Evolutionary conservation across 2,113 vertebrate genomes (phyloP), one percentile per base, ranked within the genome.

Genomic region (Zosterops lateralis): DNA sequence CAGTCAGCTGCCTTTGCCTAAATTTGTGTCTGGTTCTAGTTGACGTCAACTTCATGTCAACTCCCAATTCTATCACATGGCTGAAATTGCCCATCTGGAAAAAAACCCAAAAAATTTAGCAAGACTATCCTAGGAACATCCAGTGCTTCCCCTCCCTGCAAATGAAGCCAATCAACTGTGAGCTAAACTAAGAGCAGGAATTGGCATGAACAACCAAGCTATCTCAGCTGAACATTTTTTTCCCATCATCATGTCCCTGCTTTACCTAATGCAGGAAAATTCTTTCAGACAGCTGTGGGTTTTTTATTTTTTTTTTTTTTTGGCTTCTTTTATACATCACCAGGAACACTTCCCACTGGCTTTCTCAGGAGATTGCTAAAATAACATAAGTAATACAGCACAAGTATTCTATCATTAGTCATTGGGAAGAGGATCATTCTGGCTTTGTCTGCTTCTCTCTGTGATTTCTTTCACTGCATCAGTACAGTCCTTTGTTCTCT

Each of bases 121-220:
- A 92, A 87, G 60, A 89, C 64, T 65, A 82, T 38, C 38, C 50
- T 28, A 34, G 38, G 77, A 89, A 91, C 50, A 65, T 82, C 60
- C 58, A 90, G 50, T 42, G 32, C 70, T 87, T 91, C 36, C 25
- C 42, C 29, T 86, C 56, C 58, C 54, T 73, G 66, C 19, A 93
- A 82, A 92, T 6, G 38, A 92, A 87, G 68, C 38, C 89, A 75
- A 90, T 95, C 77, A 81, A 40, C 86, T 94, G 68, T 77, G 90
- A 96, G 57, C 70, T 81, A 81, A 92, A 71, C 47, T 64, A 88
- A 81, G 54, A 89, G 56, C 38, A 96, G 74, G 92, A 95, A 92
- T 51, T 91, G 87, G 71, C 60, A 92, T 65, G 50, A 84, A 76
- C 73, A 48, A 62, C 45, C 45, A 93, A 87, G 38, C 29, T 79